phyloP scores from a whole-genome alignment of 2,888 invertebrate genomes.

The Eupithecia dodoneata region DNA sequence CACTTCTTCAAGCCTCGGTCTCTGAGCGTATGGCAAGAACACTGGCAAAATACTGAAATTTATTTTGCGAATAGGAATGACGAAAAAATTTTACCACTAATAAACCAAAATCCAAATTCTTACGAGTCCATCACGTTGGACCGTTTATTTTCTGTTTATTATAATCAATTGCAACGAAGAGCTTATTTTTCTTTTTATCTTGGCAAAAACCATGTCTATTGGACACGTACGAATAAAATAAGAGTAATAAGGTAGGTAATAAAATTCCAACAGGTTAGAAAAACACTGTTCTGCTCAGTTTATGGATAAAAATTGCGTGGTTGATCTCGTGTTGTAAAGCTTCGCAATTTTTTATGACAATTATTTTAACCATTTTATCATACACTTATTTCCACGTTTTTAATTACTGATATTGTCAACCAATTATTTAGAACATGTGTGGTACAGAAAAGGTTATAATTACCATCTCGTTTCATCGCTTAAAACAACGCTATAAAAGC shows the following conservation, averaged over 20 bases:
- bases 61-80: not conserved
- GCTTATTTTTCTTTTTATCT: conserved; percentile 8
- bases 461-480: conserved; percentile 6
- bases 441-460: conserved; percentile 1
- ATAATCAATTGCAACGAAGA: not conserved
- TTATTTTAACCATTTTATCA: not conserved
- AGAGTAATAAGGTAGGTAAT: conserved; percentile 46
- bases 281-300: conserved; percentile 47
- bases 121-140: not conserved
- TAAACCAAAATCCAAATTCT: not conserved
- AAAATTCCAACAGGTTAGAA: conserved; percentile 47
- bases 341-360: conserved; percentile 5
- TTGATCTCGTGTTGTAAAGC: conserved; percentile 27
- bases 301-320: conserved; percentile 51
- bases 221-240: conserved; percentile 61
- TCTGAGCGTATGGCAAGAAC: conserved; percentile 11
- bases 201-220: conserved; percentile 56
- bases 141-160: not conserved
- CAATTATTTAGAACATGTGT: not conserved
- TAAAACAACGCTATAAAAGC: conserved; percentile 11
- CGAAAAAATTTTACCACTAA: too few relatives aligned
- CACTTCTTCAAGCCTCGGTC: conserved; percentile 39
- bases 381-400: not conserved
- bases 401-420: not conserved
- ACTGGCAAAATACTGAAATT: not conserved